These are phyloP conservation scores for Tricholaema leucomelas DNA, from an alignment of 2,113 vertebrate genomes.

Conservation along the genomic window DNA sequence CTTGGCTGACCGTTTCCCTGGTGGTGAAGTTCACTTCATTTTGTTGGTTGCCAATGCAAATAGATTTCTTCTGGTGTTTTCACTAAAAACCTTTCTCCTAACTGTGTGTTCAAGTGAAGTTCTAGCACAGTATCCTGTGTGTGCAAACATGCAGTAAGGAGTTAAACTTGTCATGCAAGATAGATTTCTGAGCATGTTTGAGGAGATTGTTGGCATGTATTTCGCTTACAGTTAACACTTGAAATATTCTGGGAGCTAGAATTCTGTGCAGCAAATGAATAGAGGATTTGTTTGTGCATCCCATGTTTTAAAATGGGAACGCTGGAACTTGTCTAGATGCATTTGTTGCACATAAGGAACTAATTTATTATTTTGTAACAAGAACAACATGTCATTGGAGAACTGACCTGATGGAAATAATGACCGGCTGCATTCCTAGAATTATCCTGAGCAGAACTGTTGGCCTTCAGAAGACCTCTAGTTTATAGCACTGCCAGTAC, in stretches of 20 bases:
- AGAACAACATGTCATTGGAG: conserved; percentile 20
- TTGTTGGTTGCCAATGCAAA: not conserved
- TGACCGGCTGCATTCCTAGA: not conserved
- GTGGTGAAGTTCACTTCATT: not conserved
- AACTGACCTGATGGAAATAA: conserved; percentile 34
- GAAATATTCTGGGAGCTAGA: not conserved
- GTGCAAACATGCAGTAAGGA: not conserved
- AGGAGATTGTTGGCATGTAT: not conserved
- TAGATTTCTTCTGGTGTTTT: not conserved
- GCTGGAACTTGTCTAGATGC: not conserved
- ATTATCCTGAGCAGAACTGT: conserved; percentile 16
- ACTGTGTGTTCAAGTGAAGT: not conserved
- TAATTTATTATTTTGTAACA: conserved; percentile 48
- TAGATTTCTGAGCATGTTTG: not conserved
- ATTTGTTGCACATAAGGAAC: conserved; percentile 36
- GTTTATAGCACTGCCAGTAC: not conserved
- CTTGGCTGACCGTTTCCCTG: not conserved
- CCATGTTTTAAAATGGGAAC: not conserved
- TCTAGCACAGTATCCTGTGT: no score
- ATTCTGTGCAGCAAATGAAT: not conserved
- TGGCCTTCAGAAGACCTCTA: conserved; percentile 7
- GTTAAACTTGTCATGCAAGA: not conserved
- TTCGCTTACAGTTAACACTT: conserved; percentile 16
- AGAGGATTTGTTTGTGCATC: not conserved
- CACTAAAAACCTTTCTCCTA: not conserved